Evolutionary conservation across 1,140 invertebrate species (phyloP), one percentile per base, ranked within the genome.

Genomic region (Monomorium pharaonis): DNA sequence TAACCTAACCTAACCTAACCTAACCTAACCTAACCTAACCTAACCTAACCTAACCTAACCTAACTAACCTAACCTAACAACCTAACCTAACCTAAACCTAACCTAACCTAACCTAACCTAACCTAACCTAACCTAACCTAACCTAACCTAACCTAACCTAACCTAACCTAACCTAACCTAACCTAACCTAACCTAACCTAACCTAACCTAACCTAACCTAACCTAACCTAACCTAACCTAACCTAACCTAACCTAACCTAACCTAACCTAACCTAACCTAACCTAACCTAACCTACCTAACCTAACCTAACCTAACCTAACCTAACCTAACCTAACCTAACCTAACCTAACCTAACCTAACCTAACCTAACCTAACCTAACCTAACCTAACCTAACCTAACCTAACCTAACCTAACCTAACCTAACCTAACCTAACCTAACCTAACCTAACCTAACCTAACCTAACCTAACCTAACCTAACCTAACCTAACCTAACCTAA

Each of bases 111-210:
- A 65, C 62, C 62, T 42, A 65, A 87, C 81, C 86, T 77, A 85
- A 87, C 86, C 81, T 63, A 85, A 87, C 86, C 86, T 51, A 85
- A 87, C 81, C 86, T 62, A 85, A 72, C 86, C 60, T 76, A 86
- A 84, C 58, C 86, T 76, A 85, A 84, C 86, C 83, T 76, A 87
- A 83, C 85, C 80, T 72, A 84, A 83, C 81, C 86, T 63, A 75
- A 87, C 78, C 69, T 63, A 75, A 87, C 58, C 86, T 47, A 69
- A 56, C 63, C 30, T 42, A 87, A 87, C 83, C 83, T 87, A 63
- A 76, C 84, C 62, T 44, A 77, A 74, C 69, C 33, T 75, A 56
- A 62, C 56, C 63, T 87, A 84, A 85, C 67, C 67, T 75, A 86
- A 76, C 83, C 78, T 84, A 84, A 86, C 86, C 83, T 85, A 85